Base-by-base conservation (phyloP, 2,113 vertebrate genomes). In the Larimichthys polyactis region DNA sequence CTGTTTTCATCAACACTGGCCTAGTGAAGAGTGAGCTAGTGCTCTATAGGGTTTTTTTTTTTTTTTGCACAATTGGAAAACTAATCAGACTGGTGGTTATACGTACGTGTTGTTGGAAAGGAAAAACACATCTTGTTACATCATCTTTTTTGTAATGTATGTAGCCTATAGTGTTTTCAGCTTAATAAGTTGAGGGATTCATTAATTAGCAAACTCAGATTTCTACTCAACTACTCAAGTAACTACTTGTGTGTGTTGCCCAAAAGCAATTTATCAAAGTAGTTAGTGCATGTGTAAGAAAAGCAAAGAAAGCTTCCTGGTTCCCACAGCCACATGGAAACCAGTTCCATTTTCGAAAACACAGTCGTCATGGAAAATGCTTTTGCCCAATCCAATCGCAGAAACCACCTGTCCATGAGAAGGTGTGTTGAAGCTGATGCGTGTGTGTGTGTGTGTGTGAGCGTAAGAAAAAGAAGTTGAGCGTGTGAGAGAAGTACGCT, bases 1-100 rank as follows among this genome's bases (percentile, higher is more conserved):
- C 19, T 71, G 24, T 57, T 78, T 73, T 67, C 16, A 55, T 76
- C 60, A 78, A 64, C 54, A 54, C 12, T 52, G 14, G 3, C 4
- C 4, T 7, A 29, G 27, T 48, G 16, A n/a, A 40, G 32, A 65
- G 19, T 3, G 8, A 16, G 58, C 8, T 44, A 1, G 1, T 57
- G 40, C 46, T 43, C n/a, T 22, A 40, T 46, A 6, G 17, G 6
- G 22, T 52, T 55, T 76, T 12, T 46, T 46, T 46, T 44, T 44
- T 44, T 44, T 44, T 59, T 29, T 58, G 5, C 11, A n/a, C 4
- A 36, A n/a, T 12, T 63, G 17, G 59, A 48, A 83, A 58, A 69
- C 7, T 44, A 14, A 60, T 72, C 0, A 0, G 6, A 57, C 24
- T 10, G 24, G 24, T 22, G 19, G 24, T 22, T 73, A 27, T 0